These are phyloP conservation scores for Mallotus villosus DNA, from an alignment of 2,797 vertebrate species.

Conservation along the genomic window DNA sequence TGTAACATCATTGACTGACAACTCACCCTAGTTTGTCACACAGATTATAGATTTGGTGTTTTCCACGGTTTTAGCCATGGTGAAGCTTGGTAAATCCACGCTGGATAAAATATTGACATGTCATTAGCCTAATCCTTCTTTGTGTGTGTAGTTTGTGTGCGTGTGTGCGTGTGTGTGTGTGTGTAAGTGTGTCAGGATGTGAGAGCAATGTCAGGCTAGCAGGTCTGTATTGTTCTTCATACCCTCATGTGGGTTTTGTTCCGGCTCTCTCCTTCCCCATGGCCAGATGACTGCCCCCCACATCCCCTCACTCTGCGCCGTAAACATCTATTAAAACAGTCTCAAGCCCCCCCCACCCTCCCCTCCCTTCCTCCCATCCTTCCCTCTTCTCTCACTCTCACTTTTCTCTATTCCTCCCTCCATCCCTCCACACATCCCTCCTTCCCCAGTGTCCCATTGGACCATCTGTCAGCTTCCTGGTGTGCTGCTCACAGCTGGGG, in stretches of 20 bases:
- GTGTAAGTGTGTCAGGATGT: not conserved
- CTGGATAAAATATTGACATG: not conserved
- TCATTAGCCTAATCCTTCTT: not conserved
- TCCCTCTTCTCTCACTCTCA: conserved; percentile 9
- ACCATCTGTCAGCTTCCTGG: conserved; percentile 69
- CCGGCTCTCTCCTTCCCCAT: conserved; percentile 1
- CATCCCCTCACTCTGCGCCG: not conserved
- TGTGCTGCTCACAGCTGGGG: conserved; percentile 59
- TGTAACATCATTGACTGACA: not conserved
- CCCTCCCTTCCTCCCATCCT: conserved; percentile 26
- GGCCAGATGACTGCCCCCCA: conserved; percentile 8
- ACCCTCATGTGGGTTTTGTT: conserved; percentile 35
- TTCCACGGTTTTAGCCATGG: not conserved
- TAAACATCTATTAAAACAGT: conserved; percentile 6
- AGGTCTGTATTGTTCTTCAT: conserved; percentile 22
- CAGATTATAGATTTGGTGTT: not conserved
- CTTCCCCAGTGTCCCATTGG: conserved; percentile 45
- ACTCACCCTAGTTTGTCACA: not conserved
- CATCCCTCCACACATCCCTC: not conserved
- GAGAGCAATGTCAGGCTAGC: conserved; percentile 39
- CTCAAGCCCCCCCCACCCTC: conserved; percentile 35
- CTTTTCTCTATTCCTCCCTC: not conserved
- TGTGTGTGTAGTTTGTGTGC: not conserved
- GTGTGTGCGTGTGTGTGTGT: not conserved
- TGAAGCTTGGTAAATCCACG: conserved; percentile 1